Percentiles rank a stretch among this genome's conserved stretches.
Conservation (phyloP, 2,113 vertebrate species). For the Balaeniceps rex region DNA sequence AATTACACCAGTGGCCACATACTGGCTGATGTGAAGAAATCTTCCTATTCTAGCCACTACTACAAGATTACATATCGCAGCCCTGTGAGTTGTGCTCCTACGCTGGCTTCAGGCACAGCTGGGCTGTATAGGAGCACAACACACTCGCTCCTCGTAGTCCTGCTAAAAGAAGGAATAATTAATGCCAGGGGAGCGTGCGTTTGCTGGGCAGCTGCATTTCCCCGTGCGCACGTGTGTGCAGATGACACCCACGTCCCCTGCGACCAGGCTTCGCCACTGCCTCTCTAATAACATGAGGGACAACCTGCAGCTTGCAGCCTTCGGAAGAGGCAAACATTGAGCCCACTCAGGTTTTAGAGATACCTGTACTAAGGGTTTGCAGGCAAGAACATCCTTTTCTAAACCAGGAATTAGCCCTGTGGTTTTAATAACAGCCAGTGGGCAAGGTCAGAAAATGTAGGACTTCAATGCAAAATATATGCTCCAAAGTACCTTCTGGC, state of each 20-base stretch:
- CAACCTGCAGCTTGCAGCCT: neutral
- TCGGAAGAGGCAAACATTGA: neutral
- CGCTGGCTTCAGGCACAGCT: too few relatives aligned
- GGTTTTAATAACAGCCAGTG: neutral
- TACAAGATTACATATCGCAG: fast-evolving
- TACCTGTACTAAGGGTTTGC: neutral
- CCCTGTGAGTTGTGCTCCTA: neutral
- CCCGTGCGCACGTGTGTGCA: neutral
- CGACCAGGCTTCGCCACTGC: fast-evolving
- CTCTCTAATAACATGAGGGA: fast-evolving
- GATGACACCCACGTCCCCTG: neutral
- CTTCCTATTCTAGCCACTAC: neutral
- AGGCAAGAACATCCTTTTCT: neutral
- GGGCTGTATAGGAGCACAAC: too few relatives aligned
- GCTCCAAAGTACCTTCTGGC: neutral
- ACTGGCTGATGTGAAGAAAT: neutral
- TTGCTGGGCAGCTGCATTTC: neutral
- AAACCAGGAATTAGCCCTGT: neutral
- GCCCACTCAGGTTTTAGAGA: neutral
- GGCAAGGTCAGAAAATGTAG: neutral
- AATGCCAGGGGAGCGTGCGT: fast-evolving
- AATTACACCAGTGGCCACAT: neutral
- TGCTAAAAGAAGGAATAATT: neutral
- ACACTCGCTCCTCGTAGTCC: neutral
- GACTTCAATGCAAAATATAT: neutral